Base-by-base conservation (phyloP, 2,113 vertebrate genomes). In the Thalassoma bifasciatum region DNA sequence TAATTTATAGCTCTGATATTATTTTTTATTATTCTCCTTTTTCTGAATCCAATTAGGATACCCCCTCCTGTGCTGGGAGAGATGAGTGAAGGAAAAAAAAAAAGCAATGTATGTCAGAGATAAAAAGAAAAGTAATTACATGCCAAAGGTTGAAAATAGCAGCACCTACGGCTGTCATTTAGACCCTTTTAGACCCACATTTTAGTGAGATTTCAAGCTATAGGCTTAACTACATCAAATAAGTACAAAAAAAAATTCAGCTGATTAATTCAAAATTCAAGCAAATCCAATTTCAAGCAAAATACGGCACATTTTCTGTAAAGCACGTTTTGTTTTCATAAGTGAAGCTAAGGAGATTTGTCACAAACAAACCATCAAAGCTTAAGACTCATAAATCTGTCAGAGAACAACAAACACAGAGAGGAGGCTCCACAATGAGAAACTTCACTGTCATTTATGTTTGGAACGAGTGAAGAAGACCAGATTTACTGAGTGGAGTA, bases 11-110 rank as follows among this genome's bases (percentile, higher is more conserved):
- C 12, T n/a, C 42, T 37, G n/a, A 4, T 23, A 44, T 72, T 70
- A 67, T 77, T 76, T 74, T 11, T 40, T 30, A 30, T 10, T 40
- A 40, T 40, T 44, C 3, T 30, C 6, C 30, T 21, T 49, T 70
- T 65, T 50, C 59, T 74, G 26, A 22, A 58, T 87, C 86, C 84
- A 90, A 90, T 92, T 91, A 88, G 51, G 60, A 57, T 51, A 13
- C 73, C 19, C 72, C 77, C 56, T 69, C 67, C 56, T 46, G 77
- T 85, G 73, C 46, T 72, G 49, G 26, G 14, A 49, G 38, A 68
- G 54, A 53, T 58, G 36, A 57, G 57, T 56, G 56, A 34, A 72
- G 40, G 44, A 24, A 61, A 47, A 54, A 69, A 65, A 21, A 54
- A 69, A 65, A 21, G 19, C n/a, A 36, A 69, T 62, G 46, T 34